Evolutionary conservation across 2,113 vertebrate species (phyloP), one percentile per base, ranked within the genome.

Genomic region (Xiphorhynchus elegans): DNA sequence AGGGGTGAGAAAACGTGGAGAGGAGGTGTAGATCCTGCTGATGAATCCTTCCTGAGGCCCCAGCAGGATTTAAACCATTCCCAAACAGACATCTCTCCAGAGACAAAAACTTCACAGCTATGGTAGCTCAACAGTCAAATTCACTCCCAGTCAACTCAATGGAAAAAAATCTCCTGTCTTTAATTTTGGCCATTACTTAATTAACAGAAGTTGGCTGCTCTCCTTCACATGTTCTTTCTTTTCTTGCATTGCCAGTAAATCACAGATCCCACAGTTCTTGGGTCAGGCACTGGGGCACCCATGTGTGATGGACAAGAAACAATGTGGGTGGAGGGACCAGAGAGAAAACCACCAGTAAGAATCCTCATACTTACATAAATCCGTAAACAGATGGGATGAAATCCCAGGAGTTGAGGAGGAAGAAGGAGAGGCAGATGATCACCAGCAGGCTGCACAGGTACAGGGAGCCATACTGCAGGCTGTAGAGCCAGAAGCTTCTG

Each of bases 331-430:
- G 20, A 11, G 17, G 31, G 40, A 19, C 8, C 29, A 67, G n/a
- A 29, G 11, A 89, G 35, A 87, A 80, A 58, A 80, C 7, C 35
- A 21, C 1, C 40, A 72, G 55, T 50, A 68, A 76, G 40, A 70
- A 78, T 23, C n/a, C 47, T 78, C 53, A 33, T 92, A 98, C 99
- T 99, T 96, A 99, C 99, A 99, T 99, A 98, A 99, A 99, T 79
- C 99, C 99, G 1, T 99, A 99, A 91, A 99, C 99, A 9, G 99
- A 98, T 17, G 98, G 98, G 81, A 99, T 98, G 95, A 99, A 99
- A 97, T 99, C 99, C 99, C 99, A 99, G 40, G 99, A 99, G 96
- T 98, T 99, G 77, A 99, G 99, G 92, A 99, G 98, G 98, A 99
- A 99, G 96, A 99, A 99, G 73, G 99, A 99, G 35, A 99, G 99